Evolutionary conservation across 2,888 invertebrate genomes (phyloP), one percentile per base, ranked within the genome.

Genomic region (Oxyteleia sp.): DNA sequence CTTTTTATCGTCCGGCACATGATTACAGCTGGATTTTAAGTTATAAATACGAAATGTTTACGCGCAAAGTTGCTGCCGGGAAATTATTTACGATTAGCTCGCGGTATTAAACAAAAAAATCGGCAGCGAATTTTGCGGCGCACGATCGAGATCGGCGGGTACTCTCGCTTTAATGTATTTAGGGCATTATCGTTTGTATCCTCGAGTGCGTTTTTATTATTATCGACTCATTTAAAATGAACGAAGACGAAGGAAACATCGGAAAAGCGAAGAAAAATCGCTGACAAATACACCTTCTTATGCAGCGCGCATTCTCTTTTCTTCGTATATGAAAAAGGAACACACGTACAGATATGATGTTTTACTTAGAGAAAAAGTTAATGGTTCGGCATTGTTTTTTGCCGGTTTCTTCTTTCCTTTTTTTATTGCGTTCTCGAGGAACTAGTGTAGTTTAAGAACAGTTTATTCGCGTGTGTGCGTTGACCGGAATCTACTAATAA

Each of bases 251-350:
- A 32, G 41, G 49, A 45, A 41, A 18, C 32, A 26, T 23, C 72
- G 16, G 43, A 53, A 63, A 74, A 45, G 32, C 72, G 63, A 47
- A 64, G 64, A 72, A 72, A 72, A 72, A 72, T 72, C 53, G 63
- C 72, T 63, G 72, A 72, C 72, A 72, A 72, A 72, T 63, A 72
- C 43, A 72, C 72, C 61, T 53, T 59, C 41, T 59, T 59, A 29
- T 41, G 53, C 41, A 49, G 59, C 32, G 59, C 49, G 49, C 41
- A 71, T 43, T 53, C 26, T 16, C 13, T 11, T n/a, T 59, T 55
- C 49, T 59, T 71, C 49, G 26, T 71, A 29, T 20, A 61, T 29
- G 49, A 45, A 63, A 55, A 63, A 63, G 35, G 23, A 38, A 64
- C 35, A 45, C 74, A 59, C 49, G 63, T 10, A 32, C 45, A 55